A percentile compares a stretch with the other conserved stretches of the same genome.
These are phyloP conservation scores for Falcunculus frontatus DNA, from an alignment of 2,113 vertebrate genomes.

Conservation along the genomic window DNA sequence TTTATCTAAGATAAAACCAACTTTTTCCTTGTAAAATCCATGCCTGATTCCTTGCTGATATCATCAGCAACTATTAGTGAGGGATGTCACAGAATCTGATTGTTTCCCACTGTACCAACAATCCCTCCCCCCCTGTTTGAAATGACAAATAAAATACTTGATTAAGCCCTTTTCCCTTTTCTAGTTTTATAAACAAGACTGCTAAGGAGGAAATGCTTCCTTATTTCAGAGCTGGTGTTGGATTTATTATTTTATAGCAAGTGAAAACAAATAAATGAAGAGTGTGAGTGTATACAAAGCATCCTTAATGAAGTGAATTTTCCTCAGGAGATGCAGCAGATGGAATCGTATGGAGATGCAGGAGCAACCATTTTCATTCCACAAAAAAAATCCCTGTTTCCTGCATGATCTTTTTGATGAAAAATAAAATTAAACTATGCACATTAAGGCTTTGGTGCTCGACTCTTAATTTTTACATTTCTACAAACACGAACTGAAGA, in stretches of 20 bases:
- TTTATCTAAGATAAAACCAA: not conserved
- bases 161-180: slow-evolving; percentile 36
- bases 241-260: slow-evolving; percentile 20
- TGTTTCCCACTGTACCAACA: not conserved
- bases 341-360: not conserved
- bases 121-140: not conserved
- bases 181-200: slow-evolving; percentile 51
- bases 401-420: not conserved
- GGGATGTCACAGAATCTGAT: not conserved
- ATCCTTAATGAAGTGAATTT: slow-evolving; percentile 1
- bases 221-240: not conserved
- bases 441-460: not conserved
- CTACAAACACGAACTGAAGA: not conserved
- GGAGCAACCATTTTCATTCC: not conserved
- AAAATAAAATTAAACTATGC: not conserved
- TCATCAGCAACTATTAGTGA: not conserved
- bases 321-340: slow-evolving; percentile 22
- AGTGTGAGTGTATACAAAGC: slow-evolving; percentile 46
- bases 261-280: slow-evolving; percentile 60
- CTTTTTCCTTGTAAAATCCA: not conserved
- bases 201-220: slow-evolving; percentile 53
- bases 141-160: slow-evolving; percentile 41
- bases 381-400: not conserved
- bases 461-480: not conserved
- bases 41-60: not conserved